Base-by-base conservation (phyloP, 2,888 invertebrate species). In the Syrphus vitripennis region DNA sequence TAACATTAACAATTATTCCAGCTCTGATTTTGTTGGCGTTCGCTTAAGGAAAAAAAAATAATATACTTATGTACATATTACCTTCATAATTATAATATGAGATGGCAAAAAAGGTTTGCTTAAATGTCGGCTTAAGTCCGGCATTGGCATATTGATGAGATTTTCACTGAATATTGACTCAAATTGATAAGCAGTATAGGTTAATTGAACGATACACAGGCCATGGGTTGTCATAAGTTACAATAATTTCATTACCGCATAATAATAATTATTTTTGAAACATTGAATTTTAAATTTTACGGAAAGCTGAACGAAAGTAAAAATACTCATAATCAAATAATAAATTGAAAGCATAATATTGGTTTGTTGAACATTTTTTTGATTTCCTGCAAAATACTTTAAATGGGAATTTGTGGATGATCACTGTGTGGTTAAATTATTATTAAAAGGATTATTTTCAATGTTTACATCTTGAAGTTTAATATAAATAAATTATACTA, bases 1-100 rank as follows among this genome's bases (percentile, higher is more conserved):
- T 71, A 40, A 80, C 67, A 65, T 31, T 69, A 40, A 63, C 57
- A 72, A 77, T 65, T 71, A 77, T 82, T 82, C 72, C n/a, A n/a
- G 77, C 59, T 77, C 61, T 61, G 77, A 83, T 67, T 83, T 77
- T 76, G 57, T 67, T 77, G 77, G 59, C 67, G 40, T 45, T 71
- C 65, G 63, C 61, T 82, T 57, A 61, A 57, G 19, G 14, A 14
- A 57, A 57, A 34, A 50, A 50, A 50, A 57, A 34, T 26, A 50
- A 50, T 4, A 34, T 34, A 57, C 14, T 57, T 57, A 7, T 24
- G 48, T 48, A 45, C 4, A 3, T 45, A 19, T 0, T 21, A 10
- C 29, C 6, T 29, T 29, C 1, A 24, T 24, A 26, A 14, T 24
- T 50, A 50, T 50, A n/a, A 24, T 50, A n/a, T 26, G 14, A 26